Evolutionary conservation across 2,113 vertebrate species (phyloP).

Genomic region (Leiothrix lutea): DNA sequence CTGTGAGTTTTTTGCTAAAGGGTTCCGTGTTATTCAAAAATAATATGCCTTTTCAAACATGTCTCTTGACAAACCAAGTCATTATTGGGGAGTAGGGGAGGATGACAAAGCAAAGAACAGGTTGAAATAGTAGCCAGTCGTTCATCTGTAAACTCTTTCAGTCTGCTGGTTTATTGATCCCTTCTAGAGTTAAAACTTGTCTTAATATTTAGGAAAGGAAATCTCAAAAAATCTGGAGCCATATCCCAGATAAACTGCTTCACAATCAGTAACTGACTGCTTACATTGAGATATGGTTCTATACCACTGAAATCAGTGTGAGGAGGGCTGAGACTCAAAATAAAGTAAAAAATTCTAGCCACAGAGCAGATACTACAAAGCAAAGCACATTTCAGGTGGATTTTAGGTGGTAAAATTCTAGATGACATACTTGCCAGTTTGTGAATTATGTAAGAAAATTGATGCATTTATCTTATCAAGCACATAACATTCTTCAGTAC

Average conservation of each 20-base stretch:
- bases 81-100: background rate
- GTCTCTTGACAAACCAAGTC: background rate
- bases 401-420: background rate
- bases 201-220: background rate
- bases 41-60: background rate
- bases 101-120: background rate
- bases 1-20: background rate
- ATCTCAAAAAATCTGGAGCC: background rate
- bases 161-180: background rate
- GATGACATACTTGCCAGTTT: background rate
- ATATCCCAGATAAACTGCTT: background rate
- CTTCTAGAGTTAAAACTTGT: background rate
- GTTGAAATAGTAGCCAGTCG: background rate
- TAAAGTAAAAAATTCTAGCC: background rate
- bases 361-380: background rate
- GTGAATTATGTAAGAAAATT: background rate
- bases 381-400: background rate
- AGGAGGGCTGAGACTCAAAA: background rate
- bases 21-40: background rate
- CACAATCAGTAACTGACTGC: background rate
- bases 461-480: background rate
- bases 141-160: background rate
- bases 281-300: background rate
- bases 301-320: background rate
- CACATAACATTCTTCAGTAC: accelerated